These are phyloP conservation scores for Piscicola geometra DNA, from an alignment of 2,888 invertebrate species.

Conservation along the genomic window DNA sequence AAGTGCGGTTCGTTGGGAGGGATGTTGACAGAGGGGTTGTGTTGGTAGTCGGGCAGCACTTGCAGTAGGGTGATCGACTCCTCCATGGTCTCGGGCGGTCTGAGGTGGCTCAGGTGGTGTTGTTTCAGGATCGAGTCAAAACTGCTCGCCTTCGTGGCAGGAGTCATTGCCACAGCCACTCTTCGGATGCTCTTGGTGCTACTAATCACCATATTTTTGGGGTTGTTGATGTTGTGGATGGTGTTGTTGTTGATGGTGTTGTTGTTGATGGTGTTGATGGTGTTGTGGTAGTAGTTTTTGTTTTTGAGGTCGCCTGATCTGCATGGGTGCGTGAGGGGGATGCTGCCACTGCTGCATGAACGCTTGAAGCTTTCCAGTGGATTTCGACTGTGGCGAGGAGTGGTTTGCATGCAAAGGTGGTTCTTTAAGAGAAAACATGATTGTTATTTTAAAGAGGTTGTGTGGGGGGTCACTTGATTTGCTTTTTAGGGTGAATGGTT, in stretches of 20 bases:
- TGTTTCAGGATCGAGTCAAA: constrained; percentile 23
- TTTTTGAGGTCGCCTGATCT: neutral
- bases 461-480: too few relatives aligned
- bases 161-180: neutral
- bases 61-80: constrained; percentile 36
- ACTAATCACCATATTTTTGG: neutral
- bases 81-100: constrained; percentile 16
- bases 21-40: neutral
- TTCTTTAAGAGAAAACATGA: too few relatives aligned
- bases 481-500: too few relatives aligned
- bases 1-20: neutral
- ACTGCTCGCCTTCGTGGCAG: constrained; percentile 25
- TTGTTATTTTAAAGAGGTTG: too few relatives aligned
- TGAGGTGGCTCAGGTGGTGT: neutral
- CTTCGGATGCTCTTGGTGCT: neutral
- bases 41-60: constrained; percentile 23
- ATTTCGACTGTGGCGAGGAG: too few relatives aligned
- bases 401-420: too few relatives aligned
- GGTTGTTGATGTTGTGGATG: neutral
- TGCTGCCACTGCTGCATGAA: neutral
- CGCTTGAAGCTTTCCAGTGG: neutral
- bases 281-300: neutral
- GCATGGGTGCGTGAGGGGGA: neutral
- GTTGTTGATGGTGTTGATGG: neutral
- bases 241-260: neutral